These are phyloP conservation scores for Temnopleurus reevesii DNA, from an alignment of 53 echinoderm and acorn worm species.

Conservation along the genomic window DNA sequence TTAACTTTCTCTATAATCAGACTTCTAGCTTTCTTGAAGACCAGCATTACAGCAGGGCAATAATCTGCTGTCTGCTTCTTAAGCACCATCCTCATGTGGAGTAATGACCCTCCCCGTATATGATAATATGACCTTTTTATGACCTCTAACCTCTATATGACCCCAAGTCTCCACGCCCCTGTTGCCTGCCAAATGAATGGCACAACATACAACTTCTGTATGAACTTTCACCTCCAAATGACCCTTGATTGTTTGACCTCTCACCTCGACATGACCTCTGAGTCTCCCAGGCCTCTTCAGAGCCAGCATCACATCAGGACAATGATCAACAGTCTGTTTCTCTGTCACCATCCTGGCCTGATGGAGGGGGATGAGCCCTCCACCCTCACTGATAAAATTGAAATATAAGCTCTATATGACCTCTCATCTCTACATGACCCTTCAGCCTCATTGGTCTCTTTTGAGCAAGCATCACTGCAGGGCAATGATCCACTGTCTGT, in stretches of 20 bases:
- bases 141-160: neutral
- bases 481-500: conserved; percentile 79
- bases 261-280: too few species aligned
- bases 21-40: too few species aligned
- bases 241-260: too few species aligned
- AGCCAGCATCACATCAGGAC: conserved; percentile 86
- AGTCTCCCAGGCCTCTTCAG: conserved; percentile 62
- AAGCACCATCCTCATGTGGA: too few species aligned
- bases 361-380: conserved; percentile 78
- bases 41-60: too few species aligned
- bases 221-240: neutral
- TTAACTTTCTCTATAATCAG: too few species aligned
- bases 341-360: conserved; percentile 70
- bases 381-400: conserved; percentile 88
- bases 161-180: too few species aligned
- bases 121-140: neutral
- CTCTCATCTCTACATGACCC: conserved; percentile 68
- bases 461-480: conserved; percentile 85
- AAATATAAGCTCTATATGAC: too few species aligned
- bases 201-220: too few species aligned
- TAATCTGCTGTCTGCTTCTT: too few species aligned
- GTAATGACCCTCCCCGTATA: too few species aligned
- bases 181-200: too few species aligned
- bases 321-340: conserved; percentile 76
- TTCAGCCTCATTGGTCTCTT: conserved; percentile 71